These are phyloP conservation scores for Hemiprocne comata DNA, from an alignment of 2,113 vertebrate genomes.

Conservation along the genomic window DNA sequence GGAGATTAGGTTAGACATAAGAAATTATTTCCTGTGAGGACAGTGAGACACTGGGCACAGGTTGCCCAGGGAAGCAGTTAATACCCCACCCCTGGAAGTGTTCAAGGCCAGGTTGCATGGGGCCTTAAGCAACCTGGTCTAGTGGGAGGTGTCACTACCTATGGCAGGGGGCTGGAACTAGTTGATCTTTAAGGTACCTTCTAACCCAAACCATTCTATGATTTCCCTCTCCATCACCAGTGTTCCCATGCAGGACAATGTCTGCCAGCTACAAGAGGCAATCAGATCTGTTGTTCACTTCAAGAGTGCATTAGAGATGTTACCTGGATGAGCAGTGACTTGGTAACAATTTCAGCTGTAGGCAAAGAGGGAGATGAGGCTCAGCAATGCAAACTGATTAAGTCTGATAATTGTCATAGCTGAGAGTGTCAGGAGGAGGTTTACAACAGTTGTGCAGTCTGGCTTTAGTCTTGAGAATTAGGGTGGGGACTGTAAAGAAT, in stretches of 20 bases:
- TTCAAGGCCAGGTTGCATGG: no score
- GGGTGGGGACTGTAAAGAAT: constrained; percentile 33
- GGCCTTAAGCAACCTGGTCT: no score
- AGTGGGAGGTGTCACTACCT: no score
- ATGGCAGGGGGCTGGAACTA: no score
- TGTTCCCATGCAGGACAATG: background rate
- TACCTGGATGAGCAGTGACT: background rate
- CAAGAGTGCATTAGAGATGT: background rate
- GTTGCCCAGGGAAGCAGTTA: no score
- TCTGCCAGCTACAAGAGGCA: background rate
- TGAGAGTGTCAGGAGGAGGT: background rate
- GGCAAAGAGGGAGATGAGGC: background rate
- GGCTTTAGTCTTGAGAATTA: background rate
- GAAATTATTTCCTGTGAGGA: no score
- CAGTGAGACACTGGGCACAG: no score
- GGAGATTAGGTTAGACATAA: no score
- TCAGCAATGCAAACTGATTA: background rate
- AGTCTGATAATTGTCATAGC: background rate
- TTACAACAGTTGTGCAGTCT: background rate
- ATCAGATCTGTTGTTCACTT: background rate
- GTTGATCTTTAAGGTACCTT: no score
- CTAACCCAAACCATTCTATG: no score
- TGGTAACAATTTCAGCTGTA: background rate
- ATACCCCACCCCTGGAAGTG: no score
- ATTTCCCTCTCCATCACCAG: background rate